Percentiles rank a stretch among this genome's conserved stretches.
These are phyloP conservation scores for Trissolcus brochymenae DNA, from an alignment of 2,888 invertebrate species.

Conservation along the genomic window DNA sequence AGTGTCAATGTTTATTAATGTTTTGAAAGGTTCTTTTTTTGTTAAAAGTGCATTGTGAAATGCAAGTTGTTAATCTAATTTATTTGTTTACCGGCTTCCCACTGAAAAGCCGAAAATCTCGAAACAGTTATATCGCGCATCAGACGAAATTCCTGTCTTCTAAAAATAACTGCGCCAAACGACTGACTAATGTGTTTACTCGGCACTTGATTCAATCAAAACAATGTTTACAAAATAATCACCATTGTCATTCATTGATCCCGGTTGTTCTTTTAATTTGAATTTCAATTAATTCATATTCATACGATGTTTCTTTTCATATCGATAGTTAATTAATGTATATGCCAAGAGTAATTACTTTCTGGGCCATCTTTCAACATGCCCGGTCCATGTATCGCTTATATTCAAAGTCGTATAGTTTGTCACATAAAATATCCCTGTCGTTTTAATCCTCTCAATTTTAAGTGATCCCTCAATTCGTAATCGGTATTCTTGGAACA, in stretches of 20 bases:
- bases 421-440: constrained; percentile 47
- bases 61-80: too few species aligned
- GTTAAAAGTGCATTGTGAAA: too few species aligned
- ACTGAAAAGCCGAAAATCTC: not conserved
- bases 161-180: constrained; percentile 6
- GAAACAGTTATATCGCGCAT: not conserved
- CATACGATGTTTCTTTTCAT: constrained; percentile 32
- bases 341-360: constrained; percentile 40
- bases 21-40: not conserved
- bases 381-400: constrained; percentile 24
- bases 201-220: constrained; percentile 16
- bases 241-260: constrained; percentile 25
- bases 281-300: constrained; percentile 51
- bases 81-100: not conserved
- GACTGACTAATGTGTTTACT: constrained; percentile 37
- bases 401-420: constrained; percentile 47
- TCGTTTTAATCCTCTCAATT: constrained; percentile 54
- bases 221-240: constrained; percentile 23
- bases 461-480: constrained; percentile 58
- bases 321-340: constrained; percentile 40
- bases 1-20: too few species aligned
- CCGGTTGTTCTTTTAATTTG: constrained; percentile 39
- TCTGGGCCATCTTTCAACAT: constrained; percentile 18
- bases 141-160: not conserved
- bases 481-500: constrained; percentile 57